phyloP scores from a whole-genome alignment of 2,113 vertebrate genomes.

The Pluvianellus socialis region DNA sequence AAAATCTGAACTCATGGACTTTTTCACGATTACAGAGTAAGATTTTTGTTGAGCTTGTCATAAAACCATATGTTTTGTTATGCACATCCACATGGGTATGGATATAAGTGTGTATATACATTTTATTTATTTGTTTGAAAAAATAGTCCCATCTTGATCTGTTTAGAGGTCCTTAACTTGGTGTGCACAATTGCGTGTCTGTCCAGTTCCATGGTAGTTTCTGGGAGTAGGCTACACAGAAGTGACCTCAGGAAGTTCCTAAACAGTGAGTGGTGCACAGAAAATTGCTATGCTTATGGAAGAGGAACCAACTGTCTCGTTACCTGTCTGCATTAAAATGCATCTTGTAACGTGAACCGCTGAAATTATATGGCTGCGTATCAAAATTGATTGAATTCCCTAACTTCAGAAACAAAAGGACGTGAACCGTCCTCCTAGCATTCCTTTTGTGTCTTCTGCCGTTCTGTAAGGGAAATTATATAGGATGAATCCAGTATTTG shows the following conservation, averaged over 20 bases:
- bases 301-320: not conserved
- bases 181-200: not conserved
- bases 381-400: not conserved
- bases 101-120: not conserved
- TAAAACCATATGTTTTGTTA: not conserved
- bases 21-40: conserved; percentile 97
- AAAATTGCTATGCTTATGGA: not conserved
- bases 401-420: not conserved
- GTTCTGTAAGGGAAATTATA: not conserved
- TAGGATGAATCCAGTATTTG: not conserved
- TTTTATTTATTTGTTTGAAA: not conserved
- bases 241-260: not conserved
- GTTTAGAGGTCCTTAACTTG: not conserved
- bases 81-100: not conserved
- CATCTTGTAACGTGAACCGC: not conserved
- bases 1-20: conserved; percentile 93
- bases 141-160: not conserved
- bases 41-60: conserved; percentile 43
- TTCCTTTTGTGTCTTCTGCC: not conserved
- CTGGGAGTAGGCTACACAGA: not conserved
- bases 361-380: not conserved
- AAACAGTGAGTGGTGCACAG: not conserved
- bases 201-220: not conserved
- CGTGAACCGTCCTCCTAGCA: not conserved
- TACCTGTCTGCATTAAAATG: not conserved